Evolutionary conservation across 2,113 vertebrate species (phyloP), one percentile per base, ranked within the genome.

Genomic region (Neopipo cinnamomea): DNA sequence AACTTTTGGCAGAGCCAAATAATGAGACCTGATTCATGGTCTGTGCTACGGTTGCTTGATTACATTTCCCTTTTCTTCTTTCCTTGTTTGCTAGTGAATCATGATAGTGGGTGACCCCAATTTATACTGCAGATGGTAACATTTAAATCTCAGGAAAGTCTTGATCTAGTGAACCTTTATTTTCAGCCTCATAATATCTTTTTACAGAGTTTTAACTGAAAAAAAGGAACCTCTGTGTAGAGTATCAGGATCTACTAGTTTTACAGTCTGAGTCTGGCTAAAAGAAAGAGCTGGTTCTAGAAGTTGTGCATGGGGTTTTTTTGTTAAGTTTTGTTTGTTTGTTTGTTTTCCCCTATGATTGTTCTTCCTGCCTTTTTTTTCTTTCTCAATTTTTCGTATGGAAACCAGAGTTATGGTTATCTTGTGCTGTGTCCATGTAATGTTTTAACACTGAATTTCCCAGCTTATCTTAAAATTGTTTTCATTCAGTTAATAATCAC

Each of bases 51-150:
- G 75, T 62, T 81, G 79, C 79, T 94, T 95, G 95, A 95, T 94
- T 88, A 41, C 39, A 56, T 90, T 88, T 94, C 89, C n/a, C 28
- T 88, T 95, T 90, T 83, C 50, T 86, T 79, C 71, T 81, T 88
- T 67, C 37, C 53, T 76, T 89, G 33, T 89, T 95, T 93, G 68
- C 67, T 78, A 47, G 55, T 88, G 93, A 97, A 93, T 91, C 72
- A 73, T 71, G 76, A 85, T 33, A 74, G 82, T 63, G 39, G 10
- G 50, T 93, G 90, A 94, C 78, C 78, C 75, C 46, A 93, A 83
- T 77, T 90, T 91, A 66, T 77, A 74, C 23, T 83, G 82, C 94
- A 96, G 89, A 93, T 90, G 75, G 85, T 84, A 93, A 84, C 70
- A 84, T 86, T 95, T 93, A 91, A 90, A 90, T 83, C 44, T 83